These are phyloP conservation scores for Novumbra hubbsi DNA, from an alignment of 2,797 vertebrate genomes.

Conservation along the genomic window DNA sequence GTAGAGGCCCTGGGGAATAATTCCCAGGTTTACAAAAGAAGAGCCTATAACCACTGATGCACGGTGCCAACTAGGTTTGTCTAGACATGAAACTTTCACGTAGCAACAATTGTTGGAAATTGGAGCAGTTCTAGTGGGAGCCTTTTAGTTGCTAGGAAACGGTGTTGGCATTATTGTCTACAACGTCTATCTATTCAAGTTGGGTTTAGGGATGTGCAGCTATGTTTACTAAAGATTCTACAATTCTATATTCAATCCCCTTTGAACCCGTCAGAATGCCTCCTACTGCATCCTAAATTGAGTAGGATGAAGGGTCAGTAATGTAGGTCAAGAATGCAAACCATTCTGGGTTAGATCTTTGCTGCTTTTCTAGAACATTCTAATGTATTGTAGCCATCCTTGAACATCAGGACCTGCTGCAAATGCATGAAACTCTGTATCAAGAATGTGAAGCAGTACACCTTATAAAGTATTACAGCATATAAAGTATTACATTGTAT, in stretches of 20 bases:
- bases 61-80: not conserved
- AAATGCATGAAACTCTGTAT: not conserved
- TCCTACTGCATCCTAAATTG: no score
- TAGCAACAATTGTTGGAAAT: conserved; percentile 34
- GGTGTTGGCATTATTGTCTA: conserved; percentile 37
- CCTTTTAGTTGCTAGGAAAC: conserved; percentile 64
- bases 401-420: not conserved
- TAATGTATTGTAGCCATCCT: not conserved
- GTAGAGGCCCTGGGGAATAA: not conserved
- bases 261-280: not conserved
- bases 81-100: conserved; percentile 21
- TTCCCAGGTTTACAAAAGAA: not conserved
- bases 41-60: not conserved
- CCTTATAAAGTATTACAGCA: conserved; percentile 1
- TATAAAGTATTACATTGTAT: conserved; percentile 1
- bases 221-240: not conserved
- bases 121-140: conserved; percentile 27
- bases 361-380: not conserved
- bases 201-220: not conserved
- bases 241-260: not conserved
- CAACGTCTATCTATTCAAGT: not conserved
- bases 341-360: not conserved
- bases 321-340: not conserved
- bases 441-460: not conserved
- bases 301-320: not conserved